Conservation (phyloP, 35 echinoderm and acorn worm genomes). For the Amphiura filiformis region DNA sequence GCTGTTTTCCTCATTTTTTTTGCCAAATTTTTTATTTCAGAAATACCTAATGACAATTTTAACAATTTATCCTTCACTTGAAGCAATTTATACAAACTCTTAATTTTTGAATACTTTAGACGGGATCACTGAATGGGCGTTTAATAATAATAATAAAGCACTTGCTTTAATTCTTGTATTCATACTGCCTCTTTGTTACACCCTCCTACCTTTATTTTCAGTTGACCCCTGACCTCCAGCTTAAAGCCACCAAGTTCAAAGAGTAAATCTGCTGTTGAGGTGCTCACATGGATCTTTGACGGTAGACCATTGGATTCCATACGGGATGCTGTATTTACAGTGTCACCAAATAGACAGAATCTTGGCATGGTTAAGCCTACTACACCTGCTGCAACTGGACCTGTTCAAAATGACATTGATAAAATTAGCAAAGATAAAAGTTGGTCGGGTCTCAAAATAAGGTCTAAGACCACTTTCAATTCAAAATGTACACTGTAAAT, state of each 20-base stretch:
- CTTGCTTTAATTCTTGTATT: too few species aligned
- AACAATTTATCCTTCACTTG: too few species aligned
- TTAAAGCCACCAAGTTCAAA: constrained; percentile 65
- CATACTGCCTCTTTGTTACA: too few species aligned
- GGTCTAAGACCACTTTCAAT: background rate
- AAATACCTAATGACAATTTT: too few species aligned
- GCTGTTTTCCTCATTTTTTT: too few species aligned
- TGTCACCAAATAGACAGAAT: constrained; percentile 97
- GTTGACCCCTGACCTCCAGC: constrained; percentile 59
- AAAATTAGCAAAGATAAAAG: constrained; percentile 1
- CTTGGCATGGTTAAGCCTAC: constrained; percentile 93
- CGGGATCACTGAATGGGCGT: too few species aligned
- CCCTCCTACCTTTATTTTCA: constrained; percentile 90
- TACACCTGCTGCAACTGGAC: constrained; percentile 81
- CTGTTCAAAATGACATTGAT: constrained; percentile 9
- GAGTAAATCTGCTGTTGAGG: constrained; percentile 37
- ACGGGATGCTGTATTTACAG: constrained; percentile 89
- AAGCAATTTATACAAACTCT: too few species aligned
- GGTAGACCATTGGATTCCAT: constrained; percentile 94
- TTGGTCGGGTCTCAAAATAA: background rate
- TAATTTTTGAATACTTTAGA: too few species aligned
- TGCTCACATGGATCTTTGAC: constrained; percentile 75
- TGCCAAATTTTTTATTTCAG: too few species aligned
- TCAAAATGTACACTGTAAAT: too few species aligned
- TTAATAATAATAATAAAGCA: too few species aligned